Conservation (phyloP, 2,113 vertebrate species). For the Hemicordylus capensis region DNA sequence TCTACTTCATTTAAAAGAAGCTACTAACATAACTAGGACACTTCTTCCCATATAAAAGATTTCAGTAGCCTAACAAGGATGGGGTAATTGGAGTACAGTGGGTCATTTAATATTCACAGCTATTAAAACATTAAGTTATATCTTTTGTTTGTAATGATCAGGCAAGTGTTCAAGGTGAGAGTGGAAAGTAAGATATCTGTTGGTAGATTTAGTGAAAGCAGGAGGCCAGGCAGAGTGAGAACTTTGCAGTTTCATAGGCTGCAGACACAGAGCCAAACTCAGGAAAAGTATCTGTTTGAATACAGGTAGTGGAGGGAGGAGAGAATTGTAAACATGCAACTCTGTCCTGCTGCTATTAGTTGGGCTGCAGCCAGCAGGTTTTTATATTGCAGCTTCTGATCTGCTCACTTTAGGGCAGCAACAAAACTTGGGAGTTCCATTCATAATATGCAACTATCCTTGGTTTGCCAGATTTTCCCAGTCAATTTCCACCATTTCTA, state of each 20-base stretch:
- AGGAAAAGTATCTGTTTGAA: background rate
- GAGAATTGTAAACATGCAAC: no score
- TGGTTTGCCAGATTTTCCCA: background rate
- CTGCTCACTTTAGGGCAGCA: background rate
- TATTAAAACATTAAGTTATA: background rate
- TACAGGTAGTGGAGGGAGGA: background rate
- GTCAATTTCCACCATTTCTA: background rate
- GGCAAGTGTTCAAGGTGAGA: background rate
- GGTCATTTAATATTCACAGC: background rate
- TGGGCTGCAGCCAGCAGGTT: background rate
- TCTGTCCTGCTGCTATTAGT: background rate
- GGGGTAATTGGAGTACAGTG: background rate
- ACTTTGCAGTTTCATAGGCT: background rate
- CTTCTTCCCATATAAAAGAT: background rate
- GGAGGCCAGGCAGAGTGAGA: background rate
- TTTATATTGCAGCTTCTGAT: background rate
- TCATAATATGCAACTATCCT: background rate
- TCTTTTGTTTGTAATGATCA: background rate
- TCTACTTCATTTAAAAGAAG: background rate
- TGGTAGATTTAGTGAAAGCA: background rate
- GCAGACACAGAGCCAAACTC: background rate
- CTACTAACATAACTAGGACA: rapidly evolving
- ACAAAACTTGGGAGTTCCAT: background rate
- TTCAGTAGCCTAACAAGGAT: background rate
- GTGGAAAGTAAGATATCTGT: background rate